A percentile compares a stretch with the other conserved stretches of the same genome.
These are phyloP conservation scores for Sipha maydis DNA, from an alignment of 2,888 invertebrate genomes.

Conservation along the genomic window DNA sequence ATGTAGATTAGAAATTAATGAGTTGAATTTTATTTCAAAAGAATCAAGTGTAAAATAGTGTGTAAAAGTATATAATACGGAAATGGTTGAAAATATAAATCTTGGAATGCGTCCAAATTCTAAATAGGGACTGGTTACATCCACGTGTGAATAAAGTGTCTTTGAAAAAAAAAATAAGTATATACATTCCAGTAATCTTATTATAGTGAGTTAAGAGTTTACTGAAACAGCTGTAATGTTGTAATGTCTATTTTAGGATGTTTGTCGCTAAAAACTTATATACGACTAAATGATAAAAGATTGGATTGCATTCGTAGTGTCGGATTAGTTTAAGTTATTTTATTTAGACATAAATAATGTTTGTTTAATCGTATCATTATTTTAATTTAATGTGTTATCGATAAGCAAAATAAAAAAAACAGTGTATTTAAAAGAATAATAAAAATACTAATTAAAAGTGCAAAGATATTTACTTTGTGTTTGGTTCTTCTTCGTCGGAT, in stretches of 20 bases:
- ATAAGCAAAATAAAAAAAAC: constrained; percentile 7
- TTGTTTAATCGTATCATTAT: constrained; percentile 9
- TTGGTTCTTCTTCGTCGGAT: constrained; percentile 53
- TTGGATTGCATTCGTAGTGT: background rate
- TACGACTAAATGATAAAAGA: background rate
- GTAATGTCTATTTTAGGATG: background rate
- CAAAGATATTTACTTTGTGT: constrained; percentile 58
- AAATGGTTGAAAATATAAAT: background rate
- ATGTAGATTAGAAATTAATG: background rate
- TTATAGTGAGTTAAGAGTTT: background rate
- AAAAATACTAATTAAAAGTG: constrained; percentile 47
- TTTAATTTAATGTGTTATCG: constrained; percentile 7
- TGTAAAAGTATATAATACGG: background rate
- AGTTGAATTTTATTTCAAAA: background rate
- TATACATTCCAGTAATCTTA: no score
- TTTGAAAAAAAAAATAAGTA: background rate
- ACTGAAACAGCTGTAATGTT: background rate
- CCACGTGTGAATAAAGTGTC: background rate
- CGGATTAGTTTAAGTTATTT: background rate
- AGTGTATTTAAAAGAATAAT: constrained; percentile 11
- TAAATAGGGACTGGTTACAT: constrained; percentile 13
- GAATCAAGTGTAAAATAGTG: no score
- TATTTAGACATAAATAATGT: background rate
- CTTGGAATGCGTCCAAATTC: constrained; percentile 44
- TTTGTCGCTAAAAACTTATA: background rate